Evolutionary conservation across 2,888 invertebrate species (phyloP), one percentile per base, ranked within the genome.

Genomic region (Eupithecia vulgata): DNA sequence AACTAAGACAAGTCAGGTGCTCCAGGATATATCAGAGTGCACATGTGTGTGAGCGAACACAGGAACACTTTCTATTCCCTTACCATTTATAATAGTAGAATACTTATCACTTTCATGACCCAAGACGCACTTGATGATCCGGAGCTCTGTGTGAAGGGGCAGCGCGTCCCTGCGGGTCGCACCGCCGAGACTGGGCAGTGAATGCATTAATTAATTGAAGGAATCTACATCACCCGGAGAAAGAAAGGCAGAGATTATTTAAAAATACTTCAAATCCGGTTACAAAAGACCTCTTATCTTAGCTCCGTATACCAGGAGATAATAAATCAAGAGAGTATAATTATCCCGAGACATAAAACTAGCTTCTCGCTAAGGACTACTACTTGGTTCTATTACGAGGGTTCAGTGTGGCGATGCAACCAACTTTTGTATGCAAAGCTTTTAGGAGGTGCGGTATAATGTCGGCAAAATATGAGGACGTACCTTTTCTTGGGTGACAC

Each of bases 361-460:
- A 70, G 72, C 70, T 74, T 64, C 70, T 62, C 62, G 72, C 75
- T 75, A 75, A 76, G 74, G 70, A 76, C n/a, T n/a, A n/a, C n/a
- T n/a, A n/a, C n/a, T n/a, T n/a, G n/a, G n/a, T 76, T 72, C 72
- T 72, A 76, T 76, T 76, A 76, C 72, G 57, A 72, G 48, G 70
- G 74, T 76, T 74, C 74, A 76, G 72, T 76, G 74, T 73, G 70
- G 75, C 75, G 70, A 75, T 75, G 77, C 76, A 73, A 69, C 67
- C 72, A 75, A 86, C 81, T 87, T 86, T 84, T 82, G 82, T 84
- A 85, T 85, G 84, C 86, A 84, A 84, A 84, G 82, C 87, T 87
- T 87, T 87, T 85, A 87, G 85, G 80, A 77, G 78, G 84, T 85
- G 85, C 82, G 82, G 82, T 81, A 81, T 86, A 84, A 85, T 85